Evolutionary conservation across 2,888 invertebrate species (phyloP).

Genomic region (Cephus rjabovi): DNA sequence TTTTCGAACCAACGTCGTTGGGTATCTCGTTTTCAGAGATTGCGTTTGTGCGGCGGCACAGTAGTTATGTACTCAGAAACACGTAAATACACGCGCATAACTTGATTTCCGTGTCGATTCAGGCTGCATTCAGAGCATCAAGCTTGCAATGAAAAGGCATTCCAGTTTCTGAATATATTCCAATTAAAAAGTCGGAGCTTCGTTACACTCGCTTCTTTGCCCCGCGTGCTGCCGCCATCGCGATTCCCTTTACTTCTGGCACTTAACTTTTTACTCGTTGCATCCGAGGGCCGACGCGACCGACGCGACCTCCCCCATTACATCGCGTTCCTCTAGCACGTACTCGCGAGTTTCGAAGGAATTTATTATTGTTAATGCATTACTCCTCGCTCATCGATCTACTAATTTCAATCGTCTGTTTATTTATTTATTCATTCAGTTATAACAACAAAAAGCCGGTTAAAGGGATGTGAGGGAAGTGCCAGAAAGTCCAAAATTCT

Average conservation of each 20-base stretch:
- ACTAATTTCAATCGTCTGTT: too few relatives aligned
- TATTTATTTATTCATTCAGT: too few relatives aligned
- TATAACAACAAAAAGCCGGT: too few relatives aligned
- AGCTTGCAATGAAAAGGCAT: slow-evolving; percentile 64
- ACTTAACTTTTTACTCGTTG: slow-evolving; percentile 48
- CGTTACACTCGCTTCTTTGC: slow-evolving; percentile 62
- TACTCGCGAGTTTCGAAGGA: slow-evolving; percentile 51
- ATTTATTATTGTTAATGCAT: slow-evolving; percentile 21
- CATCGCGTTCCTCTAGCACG: slow-evolving; percentile 55
- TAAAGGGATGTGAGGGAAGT: too few relatives aligned
- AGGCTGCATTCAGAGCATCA: slow-evolving; percentile 61
- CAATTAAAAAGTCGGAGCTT: slow-evolving; percentile 67
- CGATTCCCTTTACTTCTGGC: slow-evolving; percentile 49
- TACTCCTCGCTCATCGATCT: background rate
- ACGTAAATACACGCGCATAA: slow-evolving; percentile 32
- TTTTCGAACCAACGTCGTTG: too few relatives aligned
- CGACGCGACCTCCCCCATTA: background rate
- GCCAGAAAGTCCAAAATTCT: too few relatives aligned
- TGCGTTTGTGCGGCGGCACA: too few relatives aligned
- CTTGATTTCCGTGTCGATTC: slow-evolving; percentile 54
- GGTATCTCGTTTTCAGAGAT: too few relatives aligned
- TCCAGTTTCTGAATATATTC: slow-evolving; percentile 65
- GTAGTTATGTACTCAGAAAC: background rate
- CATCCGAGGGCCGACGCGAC: slow-evolving; percentile 19
- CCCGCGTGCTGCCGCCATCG: slow-evolving; percentile 25